A percentile compares a stretch with the other conserved stretches of the same genome.
Conservation (phyloP, 2,113 vertebrate genomes). For the Lathamus discolor region DNA sequence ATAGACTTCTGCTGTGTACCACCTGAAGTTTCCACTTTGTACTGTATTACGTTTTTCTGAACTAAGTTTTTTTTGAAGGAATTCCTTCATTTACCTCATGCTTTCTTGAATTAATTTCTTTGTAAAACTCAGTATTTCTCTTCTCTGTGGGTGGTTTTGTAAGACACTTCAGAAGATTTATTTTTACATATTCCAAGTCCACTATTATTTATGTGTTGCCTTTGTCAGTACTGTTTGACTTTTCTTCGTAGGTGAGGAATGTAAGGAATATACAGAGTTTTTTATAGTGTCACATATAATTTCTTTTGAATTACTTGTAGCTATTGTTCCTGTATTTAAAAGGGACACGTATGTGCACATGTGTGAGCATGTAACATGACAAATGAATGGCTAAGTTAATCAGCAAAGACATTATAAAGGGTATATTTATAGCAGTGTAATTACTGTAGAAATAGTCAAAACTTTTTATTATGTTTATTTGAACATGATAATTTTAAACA, state of each 20-base stretch:
- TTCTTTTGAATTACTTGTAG: neutral
- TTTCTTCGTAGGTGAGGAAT: neutral
- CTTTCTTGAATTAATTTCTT: neutral
- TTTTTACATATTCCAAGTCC: neutral
- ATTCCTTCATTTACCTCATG: neutral
- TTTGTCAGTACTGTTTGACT: neutral
- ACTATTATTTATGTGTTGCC: neutral
- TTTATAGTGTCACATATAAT: neutral
- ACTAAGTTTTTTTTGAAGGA: neutral
- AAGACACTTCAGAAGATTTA: neutral
- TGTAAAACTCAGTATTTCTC: neutral
- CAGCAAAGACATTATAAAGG: neutral
- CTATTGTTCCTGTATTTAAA: neutral
- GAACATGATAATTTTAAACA: neutral
- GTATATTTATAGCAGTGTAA: neutral
- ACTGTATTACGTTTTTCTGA: neutral
- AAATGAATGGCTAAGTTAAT: neutral
- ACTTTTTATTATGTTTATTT: neutral
- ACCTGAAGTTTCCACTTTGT: neutral
- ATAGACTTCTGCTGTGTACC: neutral
- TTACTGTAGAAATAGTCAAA: neutral
- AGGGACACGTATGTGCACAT: neutral
- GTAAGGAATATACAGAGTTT: neutral
- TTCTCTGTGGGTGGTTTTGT: neutral
- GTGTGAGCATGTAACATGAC: neutral